A percentile compares a stretch with the other conserved stretches of the same genome.
Evolutionary conservation across 2,888 invertebrate species (phyloP).

Genomic region (Cantharis lateralis): DNA sequence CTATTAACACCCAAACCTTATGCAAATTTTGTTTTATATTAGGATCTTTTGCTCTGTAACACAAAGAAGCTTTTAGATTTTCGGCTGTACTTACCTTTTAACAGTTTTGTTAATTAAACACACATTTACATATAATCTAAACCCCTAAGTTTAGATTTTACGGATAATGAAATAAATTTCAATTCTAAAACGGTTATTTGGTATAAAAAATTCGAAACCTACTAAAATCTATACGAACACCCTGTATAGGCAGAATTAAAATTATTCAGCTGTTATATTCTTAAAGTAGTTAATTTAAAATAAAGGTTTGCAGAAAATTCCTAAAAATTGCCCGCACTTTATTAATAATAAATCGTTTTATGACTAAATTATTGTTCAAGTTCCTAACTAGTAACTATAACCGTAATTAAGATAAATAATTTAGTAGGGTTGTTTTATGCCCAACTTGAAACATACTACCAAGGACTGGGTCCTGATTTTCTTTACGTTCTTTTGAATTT

Average conservation of each 20-base stretch:
- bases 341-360: background rate
- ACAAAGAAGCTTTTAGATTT: background rate
- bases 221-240: background rate
- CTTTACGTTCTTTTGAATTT: background rate
- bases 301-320: background rate
- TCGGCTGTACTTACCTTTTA: background rate
- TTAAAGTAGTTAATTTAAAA: background rate
- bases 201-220: background rate
- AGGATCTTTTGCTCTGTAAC: background rate
- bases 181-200: background rate
- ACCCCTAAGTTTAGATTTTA: background rate
- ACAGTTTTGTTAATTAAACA: background rate
- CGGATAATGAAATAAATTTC: background rate
- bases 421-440: background rate
- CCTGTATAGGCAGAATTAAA: background rate
- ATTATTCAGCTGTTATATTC: background rate
- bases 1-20: constrained; percentile 22
- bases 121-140: background rate
- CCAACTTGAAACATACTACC: background rate
- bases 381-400: background rate
- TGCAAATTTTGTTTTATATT: constrained; percentile 11
- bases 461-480: background rate
- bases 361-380: background rate
- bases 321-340: background rate
- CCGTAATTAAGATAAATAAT: background rate